phyloP scores from a whole-genome alignment of 2,113 vertebrate species.

The Puffinus mauretanicus region DNA sequence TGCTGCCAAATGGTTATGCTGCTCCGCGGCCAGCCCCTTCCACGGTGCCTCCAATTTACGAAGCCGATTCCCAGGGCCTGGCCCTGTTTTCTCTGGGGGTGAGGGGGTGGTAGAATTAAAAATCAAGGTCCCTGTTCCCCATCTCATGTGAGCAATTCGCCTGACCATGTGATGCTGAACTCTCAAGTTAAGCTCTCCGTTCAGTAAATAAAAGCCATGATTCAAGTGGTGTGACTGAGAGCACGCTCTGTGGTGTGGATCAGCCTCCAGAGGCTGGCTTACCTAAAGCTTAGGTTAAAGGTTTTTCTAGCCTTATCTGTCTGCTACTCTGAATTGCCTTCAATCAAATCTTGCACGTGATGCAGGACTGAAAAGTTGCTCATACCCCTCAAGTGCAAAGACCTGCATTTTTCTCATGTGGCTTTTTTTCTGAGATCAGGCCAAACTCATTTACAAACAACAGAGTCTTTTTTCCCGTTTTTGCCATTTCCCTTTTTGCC shows the following conservation, averaged over 20 bases:
- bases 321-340: background rate
- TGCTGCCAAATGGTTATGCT: constrained; percentile 54
- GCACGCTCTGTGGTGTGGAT: background rate
- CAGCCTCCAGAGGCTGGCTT: background rate
- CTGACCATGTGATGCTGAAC: background rate
- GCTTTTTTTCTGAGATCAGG: background rate
- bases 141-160: background rate
- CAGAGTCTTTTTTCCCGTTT: background rate
- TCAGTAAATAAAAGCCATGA: background rate
- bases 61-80: background rate
- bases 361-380: background rate
- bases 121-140: background rate
- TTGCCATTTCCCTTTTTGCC: background rate
- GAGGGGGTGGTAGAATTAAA: background rate
- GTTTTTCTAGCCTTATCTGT: background rate
- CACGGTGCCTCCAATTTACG: accelerated
- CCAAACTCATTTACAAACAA: background rate
- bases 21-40: background rate
- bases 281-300: background rate
- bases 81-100: background rate
- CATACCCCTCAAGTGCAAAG: background rate
- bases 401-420: background rate
- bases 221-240: background rate
- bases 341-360: background rate
- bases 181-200: background rate